Evolutionary conservation across 2,113 vertebrate genomes (phyloP).

Genomic region (Emydura subglobosa): DNA sequence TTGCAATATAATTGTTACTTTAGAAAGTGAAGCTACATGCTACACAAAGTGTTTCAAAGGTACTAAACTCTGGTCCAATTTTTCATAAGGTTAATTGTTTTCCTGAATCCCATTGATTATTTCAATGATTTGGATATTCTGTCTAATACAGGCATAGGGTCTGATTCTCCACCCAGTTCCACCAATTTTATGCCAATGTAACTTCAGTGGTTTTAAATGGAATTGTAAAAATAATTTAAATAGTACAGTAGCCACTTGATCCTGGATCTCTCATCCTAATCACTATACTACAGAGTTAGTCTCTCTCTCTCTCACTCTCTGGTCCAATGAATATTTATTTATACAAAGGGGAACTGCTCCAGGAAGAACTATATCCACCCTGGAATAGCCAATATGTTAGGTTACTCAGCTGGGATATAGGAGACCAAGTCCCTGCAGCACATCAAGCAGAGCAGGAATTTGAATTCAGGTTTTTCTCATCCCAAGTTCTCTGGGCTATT

Average conservation of each 20-base stretch:
- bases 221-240: background rate
- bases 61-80: background rate
- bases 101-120: background rate
- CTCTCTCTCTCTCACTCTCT: background rate
- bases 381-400: background rate
- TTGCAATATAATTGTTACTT: rapidly evolving
- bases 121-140: background rate
- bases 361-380: background rate
- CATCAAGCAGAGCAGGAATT: background rate
- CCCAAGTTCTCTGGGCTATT: background rate
- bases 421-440: background rate
- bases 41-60: rapidly evolving
- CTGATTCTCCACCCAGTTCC: background rate
- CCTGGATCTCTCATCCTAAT: background rate
- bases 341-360: background rate
- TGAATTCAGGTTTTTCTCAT: background rate
- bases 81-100: rapidly evolving
- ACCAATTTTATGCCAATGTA: background rate
- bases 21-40: rapidly evolving
- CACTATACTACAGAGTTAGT: background rate
- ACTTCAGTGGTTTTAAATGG: background rate
- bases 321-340: background rate
- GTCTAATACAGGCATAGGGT: background rate
- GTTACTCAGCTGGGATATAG: background rate
- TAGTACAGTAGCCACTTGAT: background rate